Percentiles rank a stretch among this genome's conserved stretches.
phyloP scores from a whole-genome alignment of 2,113 vertebrate species.

The Urocolius indicus region DNA sequence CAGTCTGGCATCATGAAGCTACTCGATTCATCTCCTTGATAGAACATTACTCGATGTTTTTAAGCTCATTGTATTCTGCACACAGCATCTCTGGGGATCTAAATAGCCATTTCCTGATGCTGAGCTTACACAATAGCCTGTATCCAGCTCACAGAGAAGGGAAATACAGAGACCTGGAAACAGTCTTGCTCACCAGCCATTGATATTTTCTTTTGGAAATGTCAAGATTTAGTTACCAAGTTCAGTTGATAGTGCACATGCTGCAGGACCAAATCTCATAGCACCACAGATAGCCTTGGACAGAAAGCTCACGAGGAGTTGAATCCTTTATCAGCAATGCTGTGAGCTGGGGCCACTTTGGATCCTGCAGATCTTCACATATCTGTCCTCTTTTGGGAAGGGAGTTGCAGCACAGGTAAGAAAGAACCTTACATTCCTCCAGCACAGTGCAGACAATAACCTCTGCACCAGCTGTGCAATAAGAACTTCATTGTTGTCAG shows the following conservation, averaged over 20 bases:
- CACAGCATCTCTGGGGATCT: neutral
- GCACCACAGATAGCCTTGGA: neutral
- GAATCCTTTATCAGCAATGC: neutral
- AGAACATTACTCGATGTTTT: neutral
- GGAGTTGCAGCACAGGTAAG: neutral
- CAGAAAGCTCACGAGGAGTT: neutral
- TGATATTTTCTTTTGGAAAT: neutral
- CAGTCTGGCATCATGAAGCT: neutral
- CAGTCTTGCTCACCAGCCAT: neutral
- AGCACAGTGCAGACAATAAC: neutral
- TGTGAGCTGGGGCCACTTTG: neutral
- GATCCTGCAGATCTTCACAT: neutral
- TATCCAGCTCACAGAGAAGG: neutral
- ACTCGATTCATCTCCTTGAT: neutral
- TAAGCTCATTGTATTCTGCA: neutral
- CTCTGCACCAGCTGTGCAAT: neutral
- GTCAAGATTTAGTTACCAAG: neutral
- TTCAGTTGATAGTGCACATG: neutral
- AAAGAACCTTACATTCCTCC: neutral
- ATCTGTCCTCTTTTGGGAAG: neutral
- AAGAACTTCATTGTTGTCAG: rapidly evolving
- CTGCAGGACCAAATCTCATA: neutral
- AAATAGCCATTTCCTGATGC: neutral
- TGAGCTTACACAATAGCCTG: neutral
- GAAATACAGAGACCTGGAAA: neutral